A percentile compares a stretch with the other conserved stretches of the same genome.
Evolutionary conservation across 2,797 vertebrate genomes (phyloP).

Genomic region (Sarcoramphus papa): DNA sequence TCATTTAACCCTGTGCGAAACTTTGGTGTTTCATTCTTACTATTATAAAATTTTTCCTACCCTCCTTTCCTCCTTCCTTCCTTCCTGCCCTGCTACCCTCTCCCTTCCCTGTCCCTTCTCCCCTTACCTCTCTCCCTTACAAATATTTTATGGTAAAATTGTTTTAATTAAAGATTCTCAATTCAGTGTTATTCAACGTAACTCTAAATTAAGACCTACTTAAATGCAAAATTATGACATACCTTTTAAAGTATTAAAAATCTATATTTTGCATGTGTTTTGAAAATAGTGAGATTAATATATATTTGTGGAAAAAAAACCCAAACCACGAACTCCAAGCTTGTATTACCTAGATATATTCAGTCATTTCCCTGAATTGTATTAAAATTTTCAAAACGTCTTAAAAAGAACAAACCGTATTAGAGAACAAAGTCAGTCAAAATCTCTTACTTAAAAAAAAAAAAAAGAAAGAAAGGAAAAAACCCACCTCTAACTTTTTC

Average conservation of each 20-base stretch:
- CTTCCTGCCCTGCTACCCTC: not conserved
- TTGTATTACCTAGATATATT: not conserved
- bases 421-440: not conserved
- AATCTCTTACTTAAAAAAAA: not conserved
- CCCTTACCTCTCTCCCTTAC: not conserved
- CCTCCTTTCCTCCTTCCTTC: not conserved
- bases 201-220: not conserved
- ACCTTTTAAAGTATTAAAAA: not conserved
- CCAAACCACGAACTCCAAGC: not conserved
- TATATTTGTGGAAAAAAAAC: not conserved
- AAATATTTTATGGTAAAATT: not conserved
- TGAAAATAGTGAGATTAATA: not conserved
- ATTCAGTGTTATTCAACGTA: not conserved
- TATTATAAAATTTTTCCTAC: not conserved
- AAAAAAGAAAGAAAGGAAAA: no score
- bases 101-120: not conserved
- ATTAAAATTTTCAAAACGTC: conserved; percentile 1
- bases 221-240: not conserved
- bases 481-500: not conserved
- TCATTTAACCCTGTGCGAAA: not conserved
- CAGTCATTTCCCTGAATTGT: conserved; percentile 38
- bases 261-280: not conserved
- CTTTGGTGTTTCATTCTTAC: not conserved
- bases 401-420: not conserved
- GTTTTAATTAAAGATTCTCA: not conserved